phyloP scores from a whole-genome alignment of 2,888 invertebrate species.

The Nipponacmea schrenckii region DNA sequence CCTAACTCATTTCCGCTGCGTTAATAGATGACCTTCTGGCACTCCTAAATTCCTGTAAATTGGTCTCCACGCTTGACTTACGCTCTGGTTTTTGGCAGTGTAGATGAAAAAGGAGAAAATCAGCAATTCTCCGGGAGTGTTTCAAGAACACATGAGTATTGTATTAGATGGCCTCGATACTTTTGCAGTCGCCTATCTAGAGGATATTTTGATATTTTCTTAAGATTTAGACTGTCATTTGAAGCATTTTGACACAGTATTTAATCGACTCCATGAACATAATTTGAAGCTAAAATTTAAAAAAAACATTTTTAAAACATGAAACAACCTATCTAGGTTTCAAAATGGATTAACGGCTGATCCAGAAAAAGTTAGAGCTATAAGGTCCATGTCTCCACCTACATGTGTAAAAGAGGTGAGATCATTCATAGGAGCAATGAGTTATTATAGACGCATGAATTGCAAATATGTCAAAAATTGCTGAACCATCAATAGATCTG shows the following conservation, averaged over 20 bases:
- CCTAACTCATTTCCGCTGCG: too few species aligned
- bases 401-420: conserved; percentile 27
- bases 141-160: conserved; percentile 26
- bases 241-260: conserved; percentile 20
- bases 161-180: conserved; percentile 25
- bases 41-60: too few species aligned
- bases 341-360: conserved; percentile 27
- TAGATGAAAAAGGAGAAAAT: too few species aligned
- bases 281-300: conserved; percentile 26
- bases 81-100: too few species aligned
- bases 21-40: too few species aligned
- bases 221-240: conserved; percentile 28
- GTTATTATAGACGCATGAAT: too few species aligned
- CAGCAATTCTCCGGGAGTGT: conserved; percentile 24
- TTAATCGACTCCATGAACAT: conserved; percentile 23
- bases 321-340: conserved; percentile 25
- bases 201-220: conserved; percentile 31
- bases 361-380: conserved; percentile 23
- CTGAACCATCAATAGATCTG: conserved; percentile 22
- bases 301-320: conserved; percentile 27
- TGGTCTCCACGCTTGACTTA: too few species aligned
- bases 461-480: conserved; percentile 18
- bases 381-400: conserved; percentile 24
- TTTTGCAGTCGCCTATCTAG: conserved; percentile 28
- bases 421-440: conserved; percentile 33